Evolutionary conservation across 2,113 vertebrate genomes (phyloP).

Genomic region (Tinamus guttatus): DNA sequence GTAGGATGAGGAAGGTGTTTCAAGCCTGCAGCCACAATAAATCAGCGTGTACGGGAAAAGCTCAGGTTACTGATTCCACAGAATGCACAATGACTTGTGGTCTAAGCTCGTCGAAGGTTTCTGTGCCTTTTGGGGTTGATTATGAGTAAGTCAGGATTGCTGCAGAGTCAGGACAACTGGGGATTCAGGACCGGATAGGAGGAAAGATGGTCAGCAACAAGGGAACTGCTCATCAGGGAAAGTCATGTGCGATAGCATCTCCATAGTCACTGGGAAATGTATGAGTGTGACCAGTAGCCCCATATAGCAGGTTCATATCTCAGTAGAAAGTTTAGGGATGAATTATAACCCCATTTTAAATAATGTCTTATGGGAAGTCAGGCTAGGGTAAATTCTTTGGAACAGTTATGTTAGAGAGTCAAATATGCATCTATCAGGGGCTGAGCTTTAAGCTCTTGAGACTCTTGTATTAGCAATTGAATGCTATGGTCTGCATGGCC

Average conservation of each 20-base stretch:
- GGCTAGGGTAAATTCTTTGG: background rate
- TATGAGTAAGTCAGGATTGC: background rate
- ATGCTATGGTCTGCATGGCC: background rate
- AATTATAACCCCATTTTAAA: background rate
- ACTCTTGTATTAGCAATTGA: background rate
- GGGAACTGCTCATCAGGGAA: background rate
- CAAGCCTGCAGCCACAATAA: background rate
- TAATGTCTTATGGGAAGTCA: background rate
- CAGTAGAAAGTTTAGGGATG: background rate
- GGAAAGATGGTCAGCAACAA: background rate
- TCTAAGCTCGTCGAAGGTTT: background rate
- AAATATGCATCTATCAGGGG: background rate
- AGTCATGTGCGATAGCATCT: background rate
- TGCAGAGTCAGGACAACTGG: background rate
- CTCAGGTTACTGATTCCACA: background rate
- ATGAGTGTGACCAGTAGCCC: background rate
- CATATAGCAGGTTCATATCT: background rate
- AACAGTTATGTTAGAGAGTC: background rate
- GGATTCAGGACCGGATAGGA: background rate
- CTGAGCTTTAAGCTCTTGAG: background rate
- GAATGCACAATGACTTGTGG: fast-evolving
- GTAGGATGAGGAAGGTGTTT: background rate
- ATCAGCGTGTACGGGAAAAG: background rate
- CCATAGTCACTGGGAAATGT: background rate
- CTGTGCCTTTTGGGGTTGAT: background rate